Evolutionary conservation across 2,888 invertebrate genomes (phyloP), one percentile per base, ranked within the genome.

Genomic region (Asteroscopus sphinx): DNA sequence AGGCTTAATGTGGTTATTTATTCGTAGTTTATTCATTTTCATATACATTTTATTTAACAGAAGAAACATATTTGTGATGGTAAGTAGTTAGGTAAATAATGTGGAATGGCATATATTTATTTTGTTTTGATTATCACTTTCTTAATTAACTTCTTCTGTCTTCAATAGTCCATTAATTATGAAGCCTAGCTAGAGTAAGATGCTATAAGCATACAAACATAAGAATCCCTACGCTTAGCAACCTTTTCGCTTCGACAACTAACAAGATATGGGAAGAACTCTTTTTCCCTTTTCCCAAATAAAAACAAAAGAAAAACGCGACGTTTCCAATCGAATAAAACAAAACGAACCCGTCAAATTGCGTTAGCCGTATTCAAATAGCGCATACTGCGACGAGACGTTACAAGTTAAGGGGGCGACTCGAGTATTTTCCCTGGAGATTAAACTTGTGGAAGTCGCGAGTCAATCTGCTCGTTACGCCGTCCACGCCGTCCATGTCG

Each of bases 401-500:
- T 68, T 67, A 69, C 54, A 71, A 71, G 71, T 72, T 65, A 63
- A 68, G 64, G 68, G 68, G 44, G 62, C 42, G 54, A 66, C 55
- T 67, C 56, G 64, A 72, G 76, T 79, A 77, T 82, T 82, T 80
- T 76, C 82, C 82, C 81, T 53, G 12, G 80, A 76, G 83, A 82
- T 77, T 80, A 77, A 78, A 75, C 68, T 76, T 59, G 28, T 39
- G 55, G 77, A 69, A 73, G 55, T 69, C 66, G 75, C 57, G 68
- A 85, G 82, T 85, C 81, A 83, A 85, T 83, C 82, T 76, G 73
- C 71, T 81, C 79, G 81, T 81, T 81, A 81, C 73, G 73, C 73
- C 58, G 66, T 60, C 56, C 74, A 79, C 77, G 73, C 39, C 33
- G 37, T 25, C 12, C 46, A n/a, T n/a, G n/a, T n/a, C n/a, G n/a